These are phyloP conservation scores for Melieria omissa DNA, from an alignment of 2,888 invertebrate genomes.

Conservation along the genomic window DNA sequence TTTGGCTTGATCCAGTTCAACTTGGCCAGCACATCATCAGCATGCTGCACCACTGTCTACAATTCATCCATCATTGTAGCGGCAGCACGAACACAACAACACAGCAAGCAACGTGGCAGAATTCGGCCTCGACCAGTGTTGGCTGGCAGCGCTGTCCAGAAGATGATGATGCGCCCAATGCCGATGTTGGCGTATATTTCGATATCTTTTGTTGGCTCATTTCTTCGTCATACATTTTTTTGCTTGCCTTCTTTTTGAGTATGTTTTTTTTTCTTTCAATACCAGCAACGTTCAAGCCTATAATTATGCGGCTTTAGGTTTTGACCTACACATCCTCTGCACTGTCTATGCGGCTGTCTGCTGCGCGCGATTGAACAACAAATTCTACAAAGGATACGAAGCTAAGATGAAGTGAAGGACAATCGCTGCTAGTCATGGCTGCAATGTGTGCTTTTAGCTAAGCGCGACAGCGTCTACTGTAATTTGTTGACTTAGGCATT, in stretches of 20 bases:
- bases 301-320: constrained; percentile 60
- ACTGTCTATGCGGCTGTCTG: neutral
- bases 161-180: neutral
- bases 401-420: too few species aligned
- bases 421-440: too few species aligned
- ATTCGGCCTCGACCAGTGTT: too few species aligned
- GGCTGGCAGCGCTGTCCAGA: too few species aligned
- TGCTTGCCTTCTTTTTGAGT: constrained; percentile 17
- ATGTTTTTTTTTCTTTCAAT: constrained; percentile 41
- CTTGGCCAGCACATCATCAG: constrained; percentile 16
- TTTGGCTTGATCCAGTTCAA: constrained; percentile 42
- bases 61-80: constrained; percentile 58
- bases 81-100: constrained; percentile 43
- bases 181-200: neutral
- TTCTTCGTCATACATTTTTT: constrained; percentile 15
- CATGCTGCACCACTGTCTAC: constrained; percentile 46
- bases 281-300: constrained; percentile 48
- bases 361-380: neutral
- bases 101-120: neutral
- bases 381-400: too few species aligned
- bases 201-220: constrained; percentile 14
- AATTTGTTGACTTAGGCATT: too few species aligned
- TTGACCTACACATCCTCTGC: constrained; percentile 43
- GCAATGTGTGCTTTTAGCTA: too few species aligned
- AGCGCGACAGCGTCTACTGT: too few species aligned